Conservation (phyloP, 2,113 vertebrate genomes). For the Platichthys stellatus region DNA sequence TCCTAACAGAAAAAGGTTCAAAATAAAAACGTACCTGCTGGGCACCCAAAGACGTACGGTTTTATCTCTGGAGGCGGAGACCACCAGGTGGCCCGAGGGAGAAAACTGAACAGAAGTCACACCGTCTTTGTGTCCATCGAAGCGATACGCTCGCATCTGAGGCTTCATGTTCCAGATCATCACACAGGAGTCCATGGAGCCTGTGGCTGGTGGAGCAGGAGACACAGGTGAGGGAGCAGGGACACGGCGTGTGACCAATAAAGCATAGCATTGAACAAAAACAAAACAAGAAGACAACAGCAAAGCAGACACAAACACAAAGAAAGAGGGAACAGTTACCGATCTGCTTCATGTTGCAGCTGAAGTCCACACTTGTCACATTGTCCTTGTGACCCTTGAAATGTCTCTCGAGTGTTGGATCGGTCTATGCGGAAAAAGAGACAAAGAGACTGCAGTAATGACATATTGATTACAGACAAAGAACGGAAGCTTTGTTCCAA, state of each 20-base stretch:
- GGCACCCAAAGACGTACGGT: constrained; percentile 97
- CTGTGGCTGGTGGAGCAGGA: constrained; percentile 84
- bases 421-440: constrained; percentile 80
- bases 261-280: background rate
- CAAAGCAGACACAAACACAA: too few relatives aligned
- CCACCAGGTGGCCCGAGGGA: constrained; percentile 93
- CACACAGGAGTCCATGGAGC: constrained; percentile 91
- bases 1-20: background rate
- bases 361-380: constrained; percentile 92
- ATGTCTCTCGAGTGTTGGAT: constrained; percentile 90
- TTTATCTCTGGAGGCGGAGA: constrained; percentile 94
- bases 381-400: constrained; percentile 95
- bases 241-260: background rate
- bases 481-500: too few relatives aligned
- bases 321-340: constrained; percentile 78
- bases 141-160: constrained; percentile 93
- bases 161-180: constrained; percentile 98
- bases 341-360: constrained; percentile 88
- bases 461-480: background rate
- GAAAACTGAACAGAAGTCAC: constrained; percentile 93
- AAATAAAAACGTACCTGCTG: constrained; percentile 84
- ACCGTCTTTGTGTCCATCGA: constrained; percentile 92
- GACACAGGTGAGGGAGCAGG: constrained; percentile 5
- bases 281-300: background rate
- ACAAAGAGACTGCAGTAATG: constrained; percentile 2